Conservation (phyloP, 1,140 invertebrate genomes). For the Arctopsyche grandis region DNA sequence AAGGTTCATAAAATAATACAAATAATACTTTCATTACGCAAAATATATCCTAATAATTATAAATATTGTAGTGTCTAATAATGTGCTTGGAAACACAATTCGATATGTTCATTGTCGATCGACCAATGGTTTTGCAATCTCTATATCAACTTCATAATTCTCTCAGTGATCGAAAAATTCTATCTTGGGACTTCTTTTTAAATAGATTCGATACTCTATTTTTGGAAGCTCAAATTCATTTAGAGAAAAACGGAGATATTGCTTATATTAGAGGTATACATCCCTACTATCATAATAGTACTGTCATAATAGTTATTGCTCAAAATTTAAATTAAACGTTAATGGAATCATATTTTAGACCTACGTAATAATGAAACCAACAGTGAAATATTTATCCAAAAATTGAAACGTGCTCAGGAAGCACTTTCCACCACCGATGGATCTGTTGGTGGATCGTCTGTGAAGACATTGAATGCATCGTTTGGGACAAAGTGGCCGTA, state of each 20-base stretch:
- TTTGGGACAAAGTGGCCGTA: slow-evolving; percentile 95
- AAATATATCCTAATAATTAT: slow-evolving; percentile 24
- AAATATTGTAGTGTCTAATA: slow-evolving; percentile 74
- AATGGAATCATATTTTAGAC: slow-evolving; percentile 69
- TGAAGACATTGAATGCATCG: slow-evolving; percentile 88
- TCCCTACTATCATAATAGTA: no score
- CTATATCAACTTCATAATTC: slow-evolving; percentile 95
- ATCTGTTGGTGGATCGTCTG: slow-evolving; percentile 66
- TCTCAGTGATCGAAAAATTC: slow-evolving; percentile 87
- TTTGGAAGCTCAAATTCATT: slow-evolving; percentile 91
- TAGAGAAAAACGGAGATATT: slow-evolving; percentile 85
- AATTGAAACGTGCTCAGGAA: slow-evolving; percentile 89
- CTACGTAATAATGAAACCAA: slow-evolving; percentile 89
- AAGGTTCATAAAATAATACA: slow-evolving; percentile 36
- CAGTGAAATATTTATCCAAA: slow-evolving; percentile 88
- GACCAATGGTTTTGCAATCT: slow-evolving; percentile 96
- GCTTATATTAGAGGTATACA: slow-evolving; percentile 80
- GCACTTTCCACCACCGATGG: slow-evolving; percentile 79
- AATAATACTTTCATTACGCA: no score
- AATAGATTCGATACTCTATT: slow-evolving; percentile 96
- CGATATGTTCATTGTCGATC: slow-evolving; percentile 93
- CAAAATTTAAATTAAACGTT: not conserved
- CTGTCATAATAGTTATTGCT: no score
- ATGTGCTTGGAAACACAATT: slow-evolving; percentile 93
- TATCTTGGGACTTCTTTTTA: slow-evolving; percentile 98